These are phyloP conservation scores for Cheilosia vulpina DNA, from an alignment of 2,888 invertebrate species.

Conservation along the genomic window DNA sequence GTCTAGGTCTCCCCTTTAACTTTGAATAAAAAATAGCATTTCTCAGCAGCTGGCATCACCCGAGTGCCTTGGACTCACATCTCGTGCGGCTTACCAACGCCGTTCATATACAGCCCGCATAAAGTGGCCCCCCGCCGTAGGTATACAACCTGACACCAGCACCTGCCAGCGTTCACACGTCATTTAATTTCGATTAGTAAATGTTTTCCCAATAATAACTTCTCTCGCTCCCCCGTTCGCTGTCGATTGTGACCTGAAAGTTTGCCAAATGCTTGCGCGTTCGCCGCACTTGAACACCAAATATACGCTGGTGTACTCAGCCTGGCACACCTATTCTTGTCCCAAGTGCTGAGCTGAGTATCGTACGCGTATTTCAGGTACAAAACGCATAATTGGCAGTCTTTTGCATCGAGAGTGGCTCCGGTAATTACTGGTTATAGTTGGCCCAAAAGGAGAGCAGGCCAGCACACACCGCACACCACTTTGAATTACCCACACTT, in stretches of 20 bases:
- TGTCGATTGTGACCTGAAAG: conserved; percentile 56
- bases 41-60: not conserved
- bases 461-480: conserved; percentile 8
- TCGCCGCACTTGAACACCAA: conserved; percentile 51
- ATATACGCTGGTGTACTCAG: not conserved
- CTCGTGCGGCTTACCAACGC: not conserved
- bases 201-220: conserved; percentile 71
- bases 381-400: conserved; percentile 71
- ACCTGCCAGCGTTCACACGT: conserved; percentile 82
- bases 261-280: conserved; percentile 63
- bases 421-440: conserved; percentile 69
- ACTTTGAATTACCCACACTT: conserved; percentile 48
- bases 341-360: not conserved
- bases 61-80: not conserved
- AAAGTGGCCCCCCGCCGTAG: not conserved
- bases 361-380: conserved; percentile 55
- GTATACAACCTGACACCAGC: conserved; percentile 2
- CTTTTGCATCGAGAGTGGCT: conserved; percentile 69
- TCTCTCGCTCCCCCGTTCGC: not conserved
- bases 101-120: conserved; percentile 13
- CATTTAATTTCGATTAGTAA: conserved; percentile 83
- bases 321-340: conserved; percentile 9
- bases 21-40: not conserved
- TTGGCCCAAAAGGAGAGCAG: conserved; percentile 60
- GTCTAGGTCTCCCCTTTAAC: no score